phyloP scores from a whole-genome alignment of 2,113 vertebrate genomes.

The Leuciscus idus region DNA sequence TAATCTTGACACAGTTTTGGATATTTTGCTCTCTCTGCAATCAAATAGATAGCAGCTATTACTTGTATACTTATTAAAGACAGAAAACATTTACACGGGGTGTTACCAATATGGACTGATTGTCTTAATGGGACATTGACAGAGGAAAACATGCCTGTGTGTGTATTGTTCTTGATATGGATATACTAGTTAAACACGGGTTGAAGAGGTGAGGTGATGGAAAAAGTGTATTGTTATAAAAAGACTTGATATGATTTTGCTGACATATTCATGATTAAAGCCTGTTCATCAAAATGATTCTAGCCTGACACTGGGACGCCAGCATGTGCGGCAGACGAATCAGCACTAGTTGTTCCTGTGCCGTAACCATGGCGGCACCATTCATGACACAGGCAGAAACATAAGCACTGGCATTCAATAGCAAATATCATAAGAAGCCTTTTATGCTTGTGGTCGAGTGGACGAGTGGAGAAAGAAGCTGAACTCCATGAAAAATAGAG shows the following conservation, averaged over 20 bases:
- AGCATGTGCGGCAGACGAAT: slow-evolving; percentile 23
- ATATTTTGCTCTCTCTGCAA: neutral
- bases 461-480: neutral
- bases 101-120: neutral
- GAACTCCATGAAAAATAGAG: neutral
- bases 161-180: neutral
- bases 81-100: neutral
- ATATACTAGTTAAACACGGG: neutral
- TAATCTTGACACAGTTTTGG: neutral
- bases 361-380: slow-evolving; percentile 29
- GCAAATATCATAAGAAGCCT: neutral
- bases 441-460: neutral
- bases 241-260: slow-evolving; percentile 15
- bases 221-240: neutral
- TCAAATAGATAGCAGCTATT: neutral
- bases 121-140: neutral
- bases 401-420: neutral
- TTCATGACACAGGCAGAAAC: slow-evolving; percentile 36
- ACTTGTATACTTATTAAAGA: neutral
- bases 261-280: slow-evolving; percentile 4
- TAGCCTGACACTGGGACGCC: neutral
- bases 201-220: neutral
- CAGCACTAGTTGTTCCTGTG: slow-evolving; percentile 25
- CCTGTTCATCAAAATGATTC: neutral
- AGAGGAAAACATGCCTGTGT: neutral